phyloP scores from a whole-genome alignment of 1,140 invertebrate species.

The Helicoverpa armigera region DNA sequence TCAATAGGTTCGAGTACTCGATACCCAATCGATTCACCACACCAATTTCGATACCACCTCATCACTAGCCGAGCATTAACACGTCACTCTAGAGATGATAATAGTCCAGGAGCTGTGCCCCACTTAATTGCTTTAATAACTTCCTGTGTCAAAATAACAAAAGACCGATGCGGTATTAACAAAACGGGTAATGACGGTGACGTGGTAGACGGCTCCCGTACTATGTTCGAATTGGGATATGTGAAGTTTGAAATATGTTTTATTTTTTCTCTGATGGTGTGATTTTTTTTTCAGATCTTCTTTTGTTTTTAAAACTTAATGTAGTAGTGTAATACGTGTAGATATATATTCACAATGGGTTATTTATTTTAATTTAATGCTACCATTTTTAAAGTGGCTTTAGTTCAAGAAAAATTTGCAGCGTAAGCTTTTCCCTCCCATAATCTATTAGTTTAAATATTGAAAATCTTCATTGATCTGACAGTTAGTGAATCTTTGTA shows the following conservation, averaged over 20 bases:
- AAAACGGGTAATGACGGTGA: conserved; percentile 67
- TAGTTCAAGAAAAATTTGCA: too few relatives aligned
- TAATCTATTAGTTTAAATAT: not conserved
- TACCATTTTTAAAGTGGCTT: too few relatives aligned
- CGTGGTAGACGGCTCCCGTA: conserved; percentile 61
- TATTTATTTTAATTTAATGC: too few relatives aligned
- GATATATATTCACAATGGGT: too few relatives aligned
- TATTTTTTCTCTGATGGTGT: not conserved
- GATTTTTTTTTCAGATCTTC: too few relatives aligned
- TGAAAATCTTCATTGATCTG: conserved; percentile 20
- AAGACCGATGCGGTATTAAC: conserved; percentile 78
- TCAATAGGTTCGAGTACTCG: not conserved
- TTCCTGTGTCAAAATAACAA: conserved; percentile 87
- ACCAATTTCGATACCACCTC: conserved; percentile 53
- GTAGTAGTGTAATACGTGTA: too few relatives aligned
- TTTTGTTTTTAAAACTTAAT: too few relatives aligned
- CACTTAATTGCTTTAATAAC: conserved; percentile 86
- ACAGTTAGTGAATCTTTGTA: not conserved
- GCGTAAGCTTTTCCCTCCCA: not conserved
- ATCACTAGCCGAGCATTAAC: conserved; percentile 83
- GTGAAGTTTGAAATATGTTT: conserved; percentile 24
- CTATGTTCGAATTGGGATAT: conserved; percentile 61
- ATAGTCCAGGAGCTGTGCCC: conserved; percentile 83
- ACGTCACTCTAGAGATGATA: conserved; percentile 86
- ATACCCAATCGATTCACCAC: conserved; percentile 32